Percentiles rank a stretch among this genome's conserved stretches.
These are phyloP conservation scores for Gorsachius magnificus DNA, from an alignment of 2,797 vertebrate species.

Conservation along the genomic window DNA sequence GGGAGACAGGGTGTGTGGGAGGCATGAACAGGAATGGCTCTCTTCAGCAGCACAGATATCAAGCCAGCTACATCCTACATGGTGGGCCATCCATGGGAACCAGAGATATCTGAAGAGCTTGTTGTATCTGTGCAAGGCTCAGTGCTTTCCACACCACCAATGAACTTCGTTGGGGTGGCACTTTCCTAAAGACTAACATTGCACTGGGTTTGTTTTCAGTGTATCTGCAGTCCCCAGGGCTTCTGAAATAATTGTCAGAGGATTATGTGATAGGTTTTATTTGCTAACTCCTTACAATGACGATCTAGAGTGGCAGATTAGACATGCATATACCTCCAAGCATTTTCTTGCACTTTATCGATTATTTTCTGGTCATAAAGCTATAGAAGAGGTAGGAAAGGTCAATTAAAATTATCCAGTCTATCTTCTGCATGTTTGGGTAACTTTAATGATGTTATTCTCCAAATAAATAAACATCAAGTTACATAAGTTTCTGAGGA, in stretches of 20 bases:
- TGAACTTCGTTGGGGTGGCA: not conserved
- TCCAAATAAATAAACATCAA: not conserved
- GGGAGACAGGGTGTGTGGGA: not conserved
- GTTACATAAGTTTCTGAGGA: not conserved
- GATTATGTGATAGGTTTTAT: not conserved
- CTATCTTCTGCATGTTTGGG: not conserved
- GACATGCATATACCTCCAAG: not conserved
- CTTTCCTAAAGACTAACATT: not conserved
- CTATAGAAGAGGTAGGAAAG: not conserved
- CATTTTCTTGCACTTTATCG: not conserved
- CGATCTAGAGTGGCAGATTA: not conserved
- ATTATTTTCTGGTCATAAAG: not conserved
- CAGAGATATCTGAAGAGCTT: not conserved
- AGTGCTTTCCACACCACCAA: not conserved
- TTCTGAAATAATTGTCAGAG: not conserved
- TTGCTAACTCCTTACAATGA: not conserved
- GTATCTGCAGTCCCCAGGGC: not conserved
- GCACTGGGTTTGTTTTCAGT: not conserved
- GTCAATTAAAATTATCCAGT: not conserved
- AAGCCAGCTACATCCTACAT: not conserved
- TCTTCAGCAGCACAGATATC: not conserved
- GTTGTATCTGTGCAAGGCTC: not conserved
- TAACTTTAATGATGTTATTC: not conserved
- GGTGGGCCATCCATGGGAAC: not conserved
- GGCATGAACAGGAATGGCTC: not conserved